Conservation (phyloP, 2,888 invertebrate species). For the Tridacna crocea region DNA sequence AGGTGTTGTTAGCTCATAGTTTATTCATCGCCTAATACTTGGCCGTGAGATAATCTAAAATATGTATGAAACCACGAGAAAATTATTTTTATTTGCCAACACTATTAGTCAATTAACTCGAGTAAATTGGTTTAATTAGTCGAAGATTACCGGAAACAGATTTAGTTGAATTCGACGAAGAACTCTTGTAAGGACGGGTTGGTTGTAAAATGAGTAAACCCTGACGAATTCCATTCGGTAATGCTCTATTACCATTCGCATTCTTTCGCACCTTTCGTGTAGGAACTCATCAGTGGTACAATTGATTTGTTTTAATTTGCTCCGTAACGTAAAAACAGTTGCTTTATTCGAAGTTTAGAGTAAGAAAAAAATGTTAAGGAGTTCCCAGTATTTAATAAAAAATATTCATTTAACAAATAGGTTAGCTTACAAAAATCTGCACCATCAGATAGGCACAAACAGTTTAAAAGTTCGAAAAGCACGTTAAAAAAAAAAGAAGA, state of each 20-base stretch:
- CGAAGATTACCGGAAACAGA: constrained; percentile 25
- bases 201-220: constrained; percentile 18
- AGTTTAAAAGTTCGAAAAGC: too few relatives aligned
- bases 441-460: too few relatives aligned
- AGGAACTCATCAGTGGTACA: constrained; percentile 21
- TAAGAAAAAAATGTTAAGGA: too few relatives aligned
- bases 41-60: constrained; percentile 44
- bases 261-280: constrained; percentile 13
- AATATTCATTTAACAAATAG: too few relatives aligned
- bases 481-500: too few relatives aligned
- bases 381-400: too few relatives aligned
- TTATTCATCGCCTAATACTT: constrained; percentile 59
- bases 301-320: constrained; percentile 20
- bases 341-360: too few relatives aligned
- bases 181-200: constrained; percentile 3
- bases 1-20: constrained; percentile 36
- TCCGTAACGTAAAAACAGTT: background rate
- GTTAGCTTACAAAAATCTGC: too few relatives aligned
- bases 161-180: constrained; percentile 10
- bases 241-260: constrained; percentile 16
- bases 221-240: constrained; percentile 7
- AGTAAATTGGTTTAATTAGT: constrained; percentile 42
- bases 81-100: constrained; percentile 64
- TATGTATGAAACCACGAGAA: constrained; percentile 54
- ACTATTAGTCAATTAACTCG: constrained; percentile 63